Evolutionary conservation across 2,888 invertebrate species (phyloP).

Genomic region (Gasteruption jaculator): DNA sequence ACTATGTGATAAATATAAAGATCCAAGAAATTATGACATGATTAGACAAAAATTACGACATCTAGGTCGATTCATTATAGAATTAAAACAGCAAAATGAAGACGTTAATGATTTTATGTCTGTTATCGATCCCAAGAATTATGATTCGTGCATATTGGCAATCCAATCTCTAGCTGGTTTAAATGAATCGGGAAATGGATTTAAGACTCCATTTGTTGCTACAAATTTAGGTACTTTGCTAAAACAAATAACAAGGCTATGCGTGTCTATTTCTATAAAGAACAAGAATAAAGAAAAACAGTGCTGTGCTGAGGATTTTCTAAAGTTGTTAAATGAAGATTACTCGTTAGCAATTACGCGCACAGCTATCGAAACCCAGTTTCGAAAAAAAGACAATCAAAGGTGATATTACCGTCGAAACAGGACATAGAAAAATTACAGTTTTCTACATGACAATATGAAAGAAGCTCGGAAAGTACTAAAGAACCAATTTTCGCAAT

Average conservation of each 20-base stretch:
- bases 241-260: slow-evolving; percentile 15
- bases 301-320: slow-evolving; percentile 12
- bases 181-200: slow-evolving; percentile 7
- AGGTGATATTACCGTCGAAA: slow-evolving; percentile 9
- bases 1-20: slow-evolving; percentile 17
- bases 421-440: slow-evolving; percentile 14
- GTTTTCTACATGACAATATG: slow-evolving; percentile 5
- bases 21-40: slow-evolving; percentile 18
- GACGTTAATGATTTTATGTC: neutral
- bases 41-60: slow-evolving; percentile 18
- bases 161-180: slow-evolving; percentile 16
- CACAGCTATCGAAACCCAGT: slow-evolving; percentile 14
- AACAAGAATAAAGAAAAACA: slow-evolving; percentile 15
- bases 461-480: slow-evolving; percentile 3
- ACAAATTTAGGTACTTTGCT: slow-evolving; percentile 12
- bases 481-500: slow-evolving; percentile 5
- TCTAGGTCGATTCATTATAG: slow-evolving; percentile 17
- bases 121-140: slow-evolving; percentile 14
- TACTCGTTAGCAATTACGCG: slow-evolving; percentile 5
- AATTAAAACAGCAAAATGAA: slow-evolving; percentile 1
- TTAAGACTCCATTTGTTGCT: slow-evolving; percentile 12
- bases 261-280: no score
- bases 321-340: slow-evolving; percentile 15
- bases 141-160: slow-evolving; percentile 8
- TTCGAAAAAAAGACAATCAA: slow-evolving; percentile 8